Evolutionary conservation across 2,797 vertebrate genomes (phyloP), one percentile per base, ranked within the genome.

Genomic region (Enteromius anoplus): DNA sequence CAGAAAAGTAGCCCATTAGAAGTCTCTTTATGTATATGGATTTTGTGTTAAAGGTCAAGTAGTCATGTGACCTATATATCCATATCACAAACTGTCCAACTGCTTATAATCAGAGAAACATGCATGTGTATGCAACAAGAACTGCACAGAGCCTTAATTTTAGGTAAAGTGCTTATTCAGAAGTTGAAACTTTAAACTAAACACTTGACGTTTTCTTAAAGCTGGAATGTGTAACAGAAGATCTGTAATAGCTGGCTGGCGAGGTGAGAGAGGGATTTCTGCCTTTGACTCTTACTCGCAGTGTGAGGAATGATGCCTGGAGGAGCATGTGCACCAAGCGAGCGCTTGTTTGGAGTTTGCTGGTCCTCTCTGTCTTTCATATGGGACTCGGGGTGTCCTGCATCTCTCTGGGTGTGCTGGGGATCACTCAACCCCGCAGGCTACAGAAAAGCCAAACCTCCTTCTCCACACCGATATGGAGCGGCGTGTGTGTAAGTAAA

Each of bases 391-490:
- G 95, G 88, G 92, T 94, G 84, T 95, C 95, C 94, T 96, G 95
- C 91, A 94, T 96, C 91, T 93, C 94, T 89, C 92, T 96, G 90
- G 95, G 95, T 85, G 93, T 94, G 73, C 93, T 96, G 90, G 95
- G 93, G 90, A 93, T 95, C 93, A 93, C 93, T 91, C 91, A 94
- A 92, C 92, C 92, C 89, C 90, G 93, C 88, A 91, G 90, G 64
- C 90, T 93, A 87, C 93, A 93, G 86, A 93, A 93, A 87, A 94
- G 92, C 86, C 94, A 95, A n/a, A 93, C 95, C 89, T 95, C 95
- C 93, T 94, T 95, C 94, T 95, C 94, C 92, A 95, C 95, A 93
- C 95, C 96, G 90, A 94, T 96, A 94, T 96, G 95, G 95, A 96
- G 95, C 92, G 96, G 96, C 91, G 93, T 94, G 91, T 96, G 95